Evolutionary conservation across 2,888 invertebrate species (phyloP).

Genomic region (Athrips mouffetella): DNA sequence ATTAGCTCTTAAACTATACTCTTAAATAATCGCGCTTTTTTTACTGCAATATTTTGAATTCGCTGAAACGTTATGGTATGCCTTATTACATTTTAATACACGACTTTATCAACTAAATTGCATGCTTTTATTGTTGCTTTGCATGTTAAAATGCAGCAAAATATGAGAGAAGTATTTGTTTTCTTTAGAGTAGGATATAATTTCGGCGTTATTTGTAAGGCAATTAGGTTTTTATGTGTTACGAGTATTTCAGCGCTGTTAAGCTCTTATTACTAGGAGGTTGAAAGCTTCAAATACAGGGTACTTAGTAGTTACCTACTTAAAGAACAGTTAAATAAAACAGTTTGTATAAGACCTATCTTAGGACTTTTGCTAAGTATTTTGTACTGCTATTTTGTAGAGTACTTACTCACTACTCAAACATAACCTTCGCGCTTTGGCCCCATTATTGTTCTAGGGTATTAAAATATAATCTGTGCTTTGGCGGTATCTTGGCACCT

Average conservation of each 20-base stretch:
- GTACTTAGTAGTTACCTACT: not conserved
- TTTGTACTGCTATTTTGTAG: no score
- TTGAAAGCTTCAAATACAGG: not conserved
- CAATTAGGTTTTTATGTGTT: not conserved
- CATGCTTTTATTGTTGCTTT: constrained; percentile 10
- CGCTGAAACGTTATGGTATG: constrained; percentile 23
- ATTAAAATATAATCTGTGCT: not conserved
- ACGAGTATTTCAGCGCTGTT: not conserved
- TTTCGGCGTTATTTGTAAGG: not conserved
- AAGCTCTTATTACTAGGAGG: not conserved
- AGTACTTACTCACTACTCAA: no score
- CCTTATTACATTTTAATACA: constrained; percentile 20
- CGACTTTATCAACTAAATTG: constrained; percentile 22
- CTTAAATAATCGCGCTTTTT: constrained; percentile 22
- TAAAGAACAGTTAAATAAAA: no score
- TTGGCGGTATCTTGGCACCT: not conserved
- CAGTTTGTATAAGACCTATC: no score
- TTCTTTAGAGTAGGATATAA: not conserved
- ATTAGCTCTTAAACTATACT: constrained; percentile 10
- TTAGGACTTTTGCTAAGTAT: no score
- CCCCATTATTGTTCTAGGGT: not conserved
- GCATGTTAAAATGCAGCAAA: constrained; percentile 12
- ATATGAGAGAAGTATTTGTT: not conserved
- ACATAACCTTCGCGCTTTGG: not conserved
- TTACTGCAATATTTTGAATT: constrained; percentile 27